Conservation (phyloP, 2,113 vertebrate species). For the Manacus vitellinus region DNA sequence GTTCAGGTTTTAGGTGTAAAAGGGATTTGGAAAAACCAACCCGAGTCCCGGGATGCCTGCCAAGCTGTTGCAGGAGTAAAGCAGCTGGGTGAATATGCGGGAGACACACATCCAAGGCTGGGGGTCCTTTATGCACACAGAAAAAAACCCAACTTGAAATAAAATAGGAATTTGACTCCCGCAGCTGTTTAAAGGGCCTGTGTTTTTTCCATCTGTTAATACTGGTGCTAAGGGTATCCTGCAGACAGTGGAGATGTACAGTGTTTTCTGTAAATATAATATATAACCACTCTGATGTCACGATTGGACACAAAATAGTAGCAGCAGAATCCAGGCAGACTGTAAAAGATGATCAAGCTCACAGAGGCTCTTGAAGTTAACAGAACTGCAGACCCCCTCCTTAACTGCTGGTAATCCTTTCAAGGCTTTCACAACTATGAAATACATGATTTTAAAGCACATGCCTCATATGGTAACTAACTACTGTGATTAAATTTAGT, state of each 20-base stretch:
- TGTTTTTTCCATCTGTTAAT: fast-evolving
- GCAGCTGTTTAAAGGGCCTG: fast-evolving
- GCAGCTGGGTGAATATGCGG: neutral
- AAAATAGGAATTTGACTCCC: fast-evolving
- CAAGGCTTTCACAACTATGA: fast-evolving
- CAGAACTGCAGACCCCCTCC: fast-evolving
- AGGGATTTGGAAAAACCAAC: fast-evolving
- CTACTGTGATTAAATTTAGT: neutral
- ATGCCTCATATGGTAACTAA: fast-evolving
- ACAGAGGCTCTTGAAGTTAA: fast-evolving
- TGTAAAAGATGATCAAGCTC: fast-evolving
- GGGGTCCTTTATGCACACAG: fast-evolving
- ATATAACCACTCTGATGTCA: fast-evolving
- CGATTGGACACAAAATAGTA: fast-evolving
- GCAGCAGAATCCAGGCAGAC: fast-evolving
- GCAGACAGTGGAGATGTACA: fast-evolving
- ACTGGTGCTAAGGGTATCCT: fast-evolving
- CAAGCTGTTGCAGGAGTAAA: fast-evolving
- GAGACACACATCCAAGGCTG: fast-evolving
- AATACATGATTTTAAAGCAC: fast-evolving
- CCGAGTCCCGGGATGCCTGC: fast-evolving
- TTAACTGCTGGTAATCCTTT: fast-evolving
- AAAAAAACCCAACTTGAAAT: no score
- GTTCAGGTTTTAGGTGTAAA: fast-evolving
- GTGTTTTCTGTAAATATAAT: fast-evolving